Conservation (phyloP, 2,113 vertebrate species). For the mouse (Mus musculus) region GRCm39 chr13:17864001-17864500, state of each 20-base stretch:
- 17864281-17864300: neutral
- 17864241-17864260: neutral
- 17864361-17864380: neutral
- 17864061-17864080: neutral
- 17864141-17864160: neutral
- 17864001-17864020: neutral
- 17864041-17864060: conserved; percentile 25
- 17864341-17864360: neutral
- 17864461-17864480: conserved; percentile 19
- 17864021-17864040: conserved; percentile 33
- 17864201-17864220: neutral
- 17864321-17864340: neutral
- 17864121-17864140: neutral
- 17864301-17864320: neutral
- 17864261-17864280: neutral
- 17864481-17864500: conserved; percentile 60
- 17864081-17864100: neutral
- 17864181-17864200: neutral
- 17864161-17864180: neutral
- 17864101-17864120: neutral
- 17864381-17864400: neutral
- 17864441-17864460: conserved; percentile 28
- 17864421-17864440: neutral
- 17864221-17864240: neutral
- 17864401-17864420: neutral